These are phyloP conservation scores for Patiria pectinifera DNA, from an alignment of 53 echinoderm and acorn worm genomes.

Conservation along the genomic window DNA sequence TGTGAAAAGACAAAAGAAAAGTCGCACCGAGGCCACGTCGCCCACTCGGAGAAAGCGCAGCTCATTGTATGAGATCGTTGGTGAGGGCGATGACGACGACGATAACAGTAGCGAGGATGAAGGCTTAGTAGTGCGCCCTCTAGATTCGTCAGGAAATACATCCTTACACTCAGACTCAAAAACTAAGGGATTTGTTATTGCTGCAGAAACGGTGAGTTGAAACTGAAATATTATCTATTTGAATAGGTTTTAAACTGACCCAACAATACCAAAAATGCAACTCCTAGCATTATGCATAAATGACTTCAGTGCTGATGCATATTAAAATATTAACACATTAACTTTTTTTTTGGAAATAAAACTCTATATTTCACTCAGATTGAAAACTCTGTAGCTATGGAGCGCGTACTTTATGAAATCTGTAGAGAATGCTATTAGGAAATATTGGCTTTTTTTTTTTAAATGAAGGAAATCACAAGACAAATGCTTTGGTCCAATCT, in stretches of 20 bases:
- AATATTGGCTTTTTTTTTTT: too few species aligned
- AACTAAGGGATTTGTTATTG: slow-evolving; percentile 88
- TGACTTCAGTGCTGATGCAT: too few species aligned
- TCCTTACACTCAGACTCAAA: slow-evolving; percentile 61
- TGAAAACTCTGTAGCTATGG: too few species aligned
- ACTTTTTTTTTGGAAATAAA: too few species aligned
- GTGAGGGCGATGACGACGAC: slow-evolving; percentile 53
- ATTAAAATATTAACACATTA: too few species aligned
- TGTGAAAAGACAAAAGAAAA: slow-evolving; percentile 24
- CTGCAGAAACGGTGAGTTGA: slow-evolving; percentile 78
- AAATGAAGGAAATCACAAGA: too few species aligned
- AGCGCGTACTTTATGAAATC: too few species aligned
- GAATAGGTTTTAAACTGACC: background rate
- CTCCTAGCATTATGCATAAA: too few species aligned
- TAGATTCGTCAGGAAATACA: slow-evolving; percentile 53
- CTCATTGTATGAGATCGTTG: slow-evolving; percentile 76
- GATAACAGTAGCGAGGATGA: slow-evolving; percentile 29
- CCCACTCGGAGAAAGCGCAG: slow-evolving; percentile 69
- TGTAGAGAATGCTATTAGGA: too few species aligned
- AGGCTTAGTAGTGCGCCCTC: slow-evolving; percentile 64
- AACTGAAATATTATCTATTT: background rate
- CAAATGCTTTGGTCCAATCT: too few species aligned
- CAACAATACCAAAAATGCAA: background rate
- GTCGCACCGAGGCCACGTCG: slow-evolving; percentile 36
- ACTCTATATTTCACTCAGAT: too few species aligned